Percentiles rank a stretch among this genome's conserved stretches.
These are phyloP conservation scores for Halotydeus destructor DNA, from an alignment of 1,140 invertebrate genomes.

Conservation along the genomic window DNA sequence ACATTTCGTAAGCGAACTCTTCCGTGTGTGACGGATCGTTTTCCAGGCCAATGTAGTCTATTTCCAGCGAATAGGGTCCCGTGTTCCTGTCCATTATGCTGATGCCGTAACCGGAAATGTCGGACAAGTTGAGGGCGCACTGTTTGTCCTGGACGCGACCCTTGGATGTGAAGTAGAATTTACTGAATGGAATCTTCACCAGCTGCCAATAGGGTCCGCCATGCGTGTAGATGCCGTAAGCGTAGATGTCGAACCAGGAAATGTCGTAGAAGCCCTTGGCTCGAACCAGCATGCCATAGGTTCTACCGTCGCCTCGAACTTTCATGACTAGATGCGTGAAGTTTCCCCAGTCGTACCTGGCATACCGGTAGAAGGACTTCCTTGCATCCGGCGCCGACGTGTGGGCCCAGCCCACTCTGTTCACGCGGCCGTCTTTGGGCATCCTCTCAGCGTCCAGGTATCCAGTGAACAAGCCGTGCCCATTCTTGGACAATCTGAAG, in stretches of 20 bases:
- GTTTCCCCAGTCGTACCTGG: conserved; percentile 40
- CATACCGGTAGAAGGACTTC: conserved; percentile 58
- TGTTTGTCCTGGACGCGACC: conserved; percentile 72
- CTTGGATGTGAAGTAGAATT: conserved; percentile 61
- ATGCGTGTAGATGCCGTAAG: conserved; percentile 62
- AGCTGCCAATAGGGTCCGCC: conserved; percentile 93
- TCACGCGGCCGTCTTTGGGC: conserved; percentile 55
- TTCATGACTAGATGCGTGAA: conserved; percentile 67
- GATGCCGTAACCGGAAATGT: conserved; percentile 53
- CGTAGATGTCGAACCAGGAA: conserved; percentile 58
- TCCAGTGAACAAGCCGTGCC: conserved; percentile 42
- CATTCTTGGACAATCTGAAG: conserved; percentile 2
- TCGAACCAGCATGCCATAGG: conserved; percentile 54
- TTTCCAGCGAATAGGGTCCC: conserved; percentile 72
- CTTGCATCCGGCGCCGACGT: conserved; percentile 22
- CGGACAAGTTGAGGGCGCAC: conserved; percentile 31
- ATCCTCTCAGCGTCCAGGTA: conserved; percentile 36
- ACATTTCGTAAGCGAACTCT: not conserved
- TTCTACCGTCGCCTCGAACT: conserved; percentile 70
- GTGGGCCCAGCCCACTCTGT: conserved; percentile 11
- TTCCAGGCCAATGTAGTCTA: conserved; percentile 73
- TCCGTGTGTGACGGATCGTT: conserved; percentile 33
- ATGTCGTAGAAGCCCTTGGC: conserved; percentile 46
- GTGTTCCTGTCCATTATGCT: conserved; percentile 45
- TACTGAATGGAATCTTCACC: conserved; percentile 78